Evolutionary conservation across 1,140 invertebrate species (phyloP).

Genomic region (Drosophila watanabei): DNA sequence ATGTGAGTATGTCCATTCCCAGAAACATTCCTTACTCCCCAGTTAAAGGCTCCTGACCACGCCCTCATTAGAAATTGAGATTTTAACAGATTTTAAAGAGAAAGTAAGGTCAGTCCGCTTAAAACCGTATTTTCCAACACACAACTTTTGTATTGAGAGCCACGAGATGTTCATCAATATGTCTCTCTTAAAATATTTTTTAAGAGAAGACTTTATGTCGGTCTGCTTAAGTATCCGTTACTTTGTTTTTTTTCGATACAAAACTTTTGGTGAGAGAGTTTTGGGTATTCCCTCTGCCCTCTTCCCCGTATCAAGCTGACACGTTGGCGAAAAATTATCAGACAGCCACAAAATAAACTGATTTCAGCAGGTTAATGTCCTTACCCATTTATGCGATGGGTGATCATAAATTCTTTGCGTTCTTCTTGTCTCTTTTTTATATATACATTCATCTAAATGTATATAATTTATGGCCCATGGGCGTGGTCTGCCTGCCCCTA

Average conservation of each 20-base stretch:
- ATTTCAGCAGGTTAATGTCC: constrained; percentile 41
- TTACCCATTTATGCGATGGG: constrained; percentile 13
- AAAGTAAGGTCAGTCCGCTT: background rate
- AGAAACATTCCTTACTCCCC: background rate
- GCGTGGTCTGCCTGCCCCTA: constrained; percentile 29
- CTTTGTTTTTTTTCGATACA: background rate
- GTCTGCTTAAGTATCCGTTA: background rate
- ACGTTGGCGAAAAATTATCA: constrained; percentile 25
- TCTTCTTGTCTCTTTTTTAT: constrained; percentile 13
- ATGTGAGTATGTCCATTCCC: constrained; percentile 90
- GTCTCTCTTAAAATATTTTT: background rate
- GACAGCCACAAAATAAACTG: constrained; percentile 40
- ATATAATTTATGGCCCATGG: constrained; percentile 67
- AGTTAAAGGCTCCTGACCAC: constrained; percentile 15
- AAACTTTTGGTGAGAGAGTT: background rate
- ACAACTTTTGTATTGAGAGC: background rate
- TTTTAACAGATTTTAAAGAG: background rate
- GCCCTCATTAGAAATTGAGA: background rate
- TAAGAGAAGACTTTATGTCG: background rate
- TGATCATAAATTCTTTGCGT: constrained; percentile 54
- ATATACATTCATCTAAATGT: constrained; percentile 9
- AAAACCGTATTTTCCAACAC: background rate
- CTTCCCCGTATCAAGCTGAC: constrained; percentile 9
- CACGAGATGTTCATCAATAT: background rate
- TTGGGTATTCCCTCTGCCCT: background rate